Evolutionary conservation across 2,888 invertebrate species (phyloP).

Genomic region (Dichetophora obliterata): DNA sequence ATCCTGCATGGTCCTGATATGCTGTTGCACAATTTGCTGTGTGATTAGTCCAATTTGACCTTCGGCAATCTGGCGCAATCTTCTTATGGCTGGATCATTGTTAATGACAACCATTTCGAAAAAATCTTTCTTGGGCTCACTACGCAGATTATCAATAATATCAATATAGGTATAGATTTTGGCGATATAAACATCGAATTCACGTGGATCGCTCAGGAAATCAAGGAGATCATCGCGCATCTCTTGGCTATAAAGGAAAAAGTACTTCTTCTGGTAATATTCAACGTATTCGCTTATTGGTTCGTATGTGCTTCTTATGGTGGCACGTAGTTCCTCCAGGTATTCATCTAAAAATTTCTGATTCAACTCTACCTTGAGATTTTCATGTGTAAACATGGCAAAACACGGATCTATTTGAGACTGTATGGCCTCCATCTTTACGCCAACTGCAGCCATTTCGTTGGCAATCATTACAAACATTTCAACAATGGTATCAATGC

Average conservation of each 20-base stretch:
- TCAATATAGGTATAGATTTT: constrained; percentile 75
- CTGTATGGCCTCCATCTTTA: constrained; percentile 74
- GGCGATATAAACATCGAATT: constrained; percentile 74
- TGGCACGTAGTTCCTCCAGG: constrained; percentile 71
- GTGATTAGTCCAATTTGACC: constrained; percentile 76
- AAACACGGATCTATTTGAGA: constrained; percentile 69
- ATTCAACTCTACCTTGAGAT: constrained; percentile 74
- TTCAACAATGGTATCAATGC: constrained; percentile 72
- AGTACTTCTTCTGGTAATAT: constrained; percentile 72
- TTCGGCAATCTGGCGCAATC: constrained; percentile 74
- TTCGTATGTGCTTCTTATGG: constrained; percentile 72
- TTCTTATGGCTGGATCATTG: constrained; percentile 76
- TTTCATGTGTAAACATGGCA: constrained; percentile 70
- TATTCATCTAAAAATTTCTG: constrained; percentile 73
- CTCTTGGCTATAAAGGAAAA: constrained; percentile 71
- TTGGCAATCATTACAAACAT: constrained; percentile 74
- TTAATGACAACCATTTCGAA: constrained; percentile 77
- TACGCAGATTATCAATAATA: constrained; percentile 74
- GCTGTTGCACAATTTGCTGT: constrained; percentile 74
- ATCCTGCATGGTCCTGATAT: constrained; percentile 76
- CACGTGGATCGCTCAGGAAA: constrained; percentile 72
- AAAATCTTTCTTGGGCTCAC: constrained; percentile 77
- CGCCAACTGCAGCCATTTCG: constrained; percentile 73
- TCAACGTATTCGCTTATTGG: constrained; percentile 74
- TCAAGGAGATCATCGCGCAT: constrained; percentile 70